Evolutionary conservation across 53 echinoderm and acorn worm species (phyloP), one percentile per base, ranked within the genome.

Genomic region (Mesocentrotus franciscanus): DNA sequence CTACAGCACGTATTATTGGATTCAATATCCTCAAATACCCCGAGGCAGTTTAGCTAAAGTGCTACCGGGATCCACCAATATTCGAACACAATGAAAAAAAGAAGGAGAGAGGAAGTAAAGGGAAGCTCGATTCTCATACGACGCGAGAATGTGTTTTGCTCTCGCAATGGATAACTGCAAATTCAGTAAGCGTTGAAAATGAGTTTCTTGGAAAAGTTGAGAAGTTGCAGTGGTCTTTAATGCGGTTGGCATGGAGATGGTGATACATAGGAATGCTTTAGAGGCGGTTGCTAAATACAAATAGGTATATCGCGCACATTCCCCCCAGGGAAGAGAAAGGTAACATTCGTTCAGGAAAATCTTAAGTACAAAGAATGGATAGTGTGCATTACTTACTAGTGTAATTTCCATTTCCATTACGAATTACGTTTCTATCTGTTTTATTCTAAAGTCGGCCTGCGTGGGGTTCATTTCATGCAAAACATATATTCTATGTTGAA

Each of bases 1-100:
- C 66, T 74, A 56, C 16, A 92, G 92, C 92, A 92, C 92, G 92
- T 92, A 71, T 92, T 92, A 92, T 92, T 74, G 92, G 74, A 92
- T 74, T 92, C 56, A 56, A 92, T 91, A 91, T 91, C 91, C 62
- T 91, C 66, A 66, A 91, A 91, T 91, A 91, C 34, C 91, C 91
- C 10, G 68, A 35, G 66, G 91, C 91, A 64, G 91, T 91, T 62
- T 91, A 59, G 91, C 62, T 91, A 91, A 91, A 91, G 91, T 91
- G 91, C 91, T 91, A 66, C 33, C 91, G 64, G 91, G 62, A 66
- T 91, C 57, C 56, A 42, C 56, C 85, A 85, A 49, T 84, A 39
- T 84, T 84, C 49, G 9, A 42, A 85, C 42, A 15, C 56, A 87
- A 87, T 57, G 56, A 87, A 87, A 34, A 87, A 26, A 24, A 56